These are phyloP conservation scores for Siniperca undulata DNA, from an alignment of 2,797 vertebrate species.

Conservation along the genomic window DNA sequence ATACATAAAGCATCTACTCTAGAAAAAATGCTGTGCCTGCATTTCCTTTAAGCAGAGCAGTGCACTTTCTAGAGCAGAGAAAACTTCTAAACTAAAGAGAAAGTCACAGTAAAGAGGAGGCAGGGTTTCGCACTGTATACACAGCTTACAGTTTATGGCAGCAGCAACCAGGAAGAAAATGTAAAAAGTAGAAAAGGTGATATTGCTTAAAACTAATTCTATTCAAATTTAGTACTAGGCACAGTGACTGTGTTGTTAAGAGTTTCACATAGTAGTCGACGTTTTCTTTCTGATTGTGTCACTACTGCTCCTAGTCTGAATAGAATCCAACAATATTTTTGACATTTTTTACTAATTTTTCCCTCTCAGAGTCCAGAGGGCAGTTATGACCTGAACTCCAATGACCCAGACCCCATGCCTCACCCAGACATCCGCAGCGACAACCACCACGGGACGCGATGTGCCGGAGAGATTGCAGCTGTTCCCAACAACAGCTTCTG, in stretches of 20 bases:
- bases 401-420: conserved; percentile 98
- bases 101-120: background rate
- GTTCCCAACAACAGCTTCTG: conserved; percentile 97
- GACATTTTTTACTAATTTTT: background rate
- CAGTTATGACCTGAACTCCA: conserved; percentile 97
- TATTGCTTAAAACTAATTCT: background rate
- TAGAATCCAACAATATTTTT: background rate
- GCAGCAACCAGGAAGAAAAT: background rate
- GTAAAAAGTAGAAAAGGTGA: background rate
- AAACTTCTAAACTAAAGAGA: background rate
- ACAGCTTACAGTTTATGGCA: background rate
- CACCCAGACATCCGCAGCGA: conserved; percentile 91
- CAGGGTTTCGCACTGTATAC: background rate
- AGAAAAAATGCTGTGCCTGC: background rate
- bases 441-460: conserved; percentile 97
- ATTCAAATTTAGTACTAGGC: background rate
- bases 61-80: background rate
- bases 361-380: conserved; percentile 94
- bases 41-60: background rate
- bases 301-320: too few relatives aligned
- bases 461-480: conserved; percentile 96
- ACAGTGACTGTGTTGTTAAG: background rate
- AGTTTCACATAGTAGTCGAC: background rate
- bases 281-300: background rate
- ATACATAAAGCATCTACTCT: background rate